Conservation (phyloP, 2,797 vertebrate species). For the Saxicola maurus region DNA sequence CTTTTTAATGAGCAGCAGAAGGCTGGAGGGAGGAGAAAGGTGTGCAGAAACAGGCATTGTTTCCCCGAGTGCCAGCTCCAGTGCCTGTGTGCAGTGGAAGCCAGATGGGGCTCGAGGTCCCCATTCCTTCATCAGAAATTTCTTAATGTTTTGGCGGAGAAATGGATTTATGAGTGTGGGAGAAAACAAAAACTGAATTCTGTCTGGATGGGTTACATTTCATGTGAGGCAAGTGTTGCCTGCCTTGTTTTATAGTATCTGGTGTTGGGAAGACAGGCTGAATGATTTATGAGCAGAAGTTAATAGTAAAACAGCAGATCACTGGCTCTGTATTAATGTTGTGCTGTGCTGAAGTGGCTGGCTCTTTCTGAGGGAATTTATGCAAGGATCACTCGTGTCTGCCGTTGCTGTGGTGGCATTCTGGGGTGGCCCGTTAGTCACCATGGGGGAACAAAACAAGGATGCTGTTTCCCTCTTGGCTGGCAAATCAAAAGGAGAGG, state of each 20-base stretch:
- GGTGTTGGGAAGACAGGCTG: not conserved
- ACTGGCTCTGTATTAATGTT: not conserved
- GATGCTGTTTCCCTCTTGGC: not conserved
- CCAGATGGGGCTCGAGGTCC: not conserved
- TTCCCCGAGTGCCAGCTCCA: not conserved
- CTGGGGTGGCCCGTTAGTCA: not conserved
- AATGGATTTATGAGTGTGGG: not conserved
- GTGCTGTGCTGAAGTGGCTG: not conserved
- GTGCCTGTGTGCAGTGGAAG: not conserved
- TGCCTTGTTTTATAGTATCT: constrained; percentile 49
- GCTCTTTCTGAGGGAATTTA: constrained; percentile 15
- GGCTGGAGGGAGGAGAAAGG: not conserved
- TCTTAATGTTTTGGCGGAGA: not conserved
- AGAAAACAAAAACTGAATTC: not conserved
- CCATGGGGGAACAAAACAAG: not conserved
- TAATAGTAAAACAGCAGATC: constrained; percentile 27
- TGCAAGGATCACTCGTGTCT: not conserved
- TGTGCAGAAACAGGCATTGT: not conserved
- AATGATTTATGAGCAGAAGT: constrained; percentile 41
- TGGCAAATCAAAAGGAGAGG: constrained; percentile 4
- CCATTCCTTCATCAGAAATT: not conserved
- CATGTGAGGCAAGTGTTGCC: rapidly evolving
- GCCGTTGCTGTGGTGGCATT: not conserved
- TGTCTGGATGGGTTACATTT: not conserved
- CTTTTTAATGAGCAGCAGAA: not conserved